A percentile compares a stretch with the other conserved stretches of the same genome.
Conservation (phyloP, 2,113 vertebrate species). For the Ceratotherium simum region DNA sequence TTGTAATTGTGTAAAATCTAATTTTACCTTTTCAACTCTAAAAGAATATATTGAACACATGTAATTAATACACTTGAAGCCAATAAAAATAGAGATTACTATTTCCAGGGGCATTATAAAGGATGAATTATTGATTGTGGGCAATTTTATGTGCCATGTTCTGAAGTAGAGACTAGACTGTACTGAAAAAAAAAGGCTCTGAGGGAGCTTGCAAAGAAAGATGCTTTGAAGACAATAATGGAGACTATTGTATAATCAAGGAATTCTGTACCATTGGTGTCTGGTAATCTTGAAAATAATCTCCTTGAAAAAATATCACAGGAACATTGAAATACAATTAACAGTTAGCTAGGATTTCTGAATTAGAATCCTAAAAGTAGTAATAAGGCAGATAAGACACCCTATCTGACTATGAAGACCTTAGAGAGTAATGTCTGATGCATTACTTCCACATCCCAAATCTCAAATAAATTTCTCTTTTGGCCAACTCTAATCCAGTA, state of each 20-base stretch:
- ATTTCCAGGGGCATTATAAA: background rate
- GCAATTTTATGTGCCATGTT: background rate
- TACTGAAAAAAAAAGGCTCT: background rate
- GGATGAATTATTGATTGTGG: background rate
- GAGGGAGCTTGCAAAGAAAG: background rate
- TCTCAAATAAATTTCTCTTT: background rate
- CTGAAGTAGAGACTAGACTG: background rate
- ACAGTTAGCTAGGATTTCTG: background rate
- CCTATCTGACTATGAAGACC: background rate
- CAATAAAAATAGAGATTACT: slow-evolving; percentile 31
- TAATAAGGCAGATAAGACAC: background rate
- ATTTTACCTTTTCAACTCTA: background rate
- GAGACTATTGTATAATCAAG: background rate
- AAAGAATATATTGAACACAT: background rate
- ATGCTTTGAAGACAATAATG: background rate
- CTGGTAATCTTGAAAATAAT: background rate
- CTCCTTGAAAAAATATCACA: background rate
- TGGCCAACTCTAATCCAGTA: background rate
- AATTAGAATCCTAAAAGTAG: background rate
- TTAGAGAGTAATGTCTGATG: background rate
- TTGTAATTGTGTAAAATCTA: background rate
- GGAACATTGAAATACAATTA: background rate
- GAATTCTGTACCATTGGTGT: background rate
- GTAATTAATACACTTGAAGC: background rate
- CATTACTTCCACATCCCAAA: background rate